phyloP scores from a whole-genome alignment of 2,113 vertebrate genomes.

The Pogona vitticeps region DNA sequence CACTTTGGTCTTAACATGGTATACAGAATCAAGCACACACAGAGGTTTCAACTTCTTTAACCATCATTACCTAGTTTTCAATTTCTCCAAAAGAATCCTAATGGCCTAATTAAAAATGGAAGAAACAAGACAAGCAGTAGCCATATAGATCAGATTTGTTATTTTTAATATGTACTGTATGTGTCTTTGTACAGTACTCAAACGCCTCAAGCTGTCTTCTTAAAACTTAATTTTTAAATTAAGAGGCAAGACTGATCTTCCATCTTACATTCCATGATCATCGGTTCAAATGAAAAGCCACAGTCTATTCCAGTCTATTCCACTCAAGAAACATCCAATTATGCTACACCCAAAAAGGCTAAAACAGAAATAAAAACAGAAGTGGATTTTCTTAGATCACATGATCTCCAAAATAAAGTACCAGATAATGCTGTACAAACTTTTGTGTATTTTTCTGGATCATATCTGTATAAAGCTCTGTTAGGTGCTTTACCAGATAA shows the following conservation, averaged over 20 bases:
- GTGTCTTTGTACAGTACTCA: background rate
- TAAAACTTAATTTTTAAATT: background rate
- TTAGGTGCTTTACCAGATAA: background rate
- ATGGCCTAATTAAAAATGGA: conserved; percentile 42
- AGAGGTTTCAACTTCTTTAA: background rate
- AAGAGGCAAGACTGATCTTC: background rate
- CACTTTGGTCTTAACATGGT: too few species aligned
- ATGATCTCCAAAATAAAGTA: background rate
- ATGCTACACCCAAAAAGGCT: background rate
- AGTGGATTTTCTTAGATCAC: background rate
- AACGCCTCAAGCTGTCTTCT: background rate
- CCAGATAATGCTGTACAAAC: background rate
- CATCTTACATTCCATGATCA: background rate
- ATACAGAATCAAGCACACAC: background rate
- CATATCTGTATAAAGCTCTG: background rate
- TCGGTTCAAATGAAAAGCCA: background rate
- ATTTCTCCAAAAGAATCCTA: conserved; percentile 1
- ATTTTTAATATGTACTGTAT: background rate
- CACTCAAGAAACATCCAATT: background rate
- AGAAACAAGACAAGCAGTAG: conserved; percentile 47
- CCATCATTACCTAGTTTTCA: conserved; percentile 15
- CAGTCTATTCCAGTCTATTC: background rate
- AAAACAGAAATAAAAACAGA: background rate
- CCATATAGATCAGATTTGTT: fast-evolving
- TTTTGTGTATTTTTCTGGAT: background rate